These are phyloP conservation scores for rabbit (Oryctolagus cuniculus) DNA, from an alignment of 2,113 vertebrate species.

Conservation along the genomic window mOryCun1.1 NC_091438.1:159945001-159945500, in stretches of 20 bases:
- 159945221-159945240: neutral
- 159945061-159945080: constrained; percentile 4
- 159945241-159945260: neutral
- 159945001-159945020: neutral
- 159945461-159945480: neutral
- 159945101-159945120: neutral
- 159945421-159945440: neutral
- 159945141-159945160: neutral
- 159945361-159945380: neutral
- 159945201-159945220: neutral
- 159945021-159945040: neutral
- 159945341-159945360: neutral
- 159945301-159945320: neutral
- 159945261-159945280: neutral
- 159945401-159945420: neutral
- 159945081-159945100: neutral
- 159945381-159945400: neutral
- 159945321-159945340: neutral
- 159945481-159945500: neutral
- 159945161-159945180: neutral
- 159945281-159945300: neutral
- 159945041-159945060: neutral
- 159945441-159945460: neutral
- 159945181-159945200: neutral
- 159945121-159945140: neutral